Conservation (phyloP, 2,113 vertebrate species). For the Sciurus niger region DNA sequence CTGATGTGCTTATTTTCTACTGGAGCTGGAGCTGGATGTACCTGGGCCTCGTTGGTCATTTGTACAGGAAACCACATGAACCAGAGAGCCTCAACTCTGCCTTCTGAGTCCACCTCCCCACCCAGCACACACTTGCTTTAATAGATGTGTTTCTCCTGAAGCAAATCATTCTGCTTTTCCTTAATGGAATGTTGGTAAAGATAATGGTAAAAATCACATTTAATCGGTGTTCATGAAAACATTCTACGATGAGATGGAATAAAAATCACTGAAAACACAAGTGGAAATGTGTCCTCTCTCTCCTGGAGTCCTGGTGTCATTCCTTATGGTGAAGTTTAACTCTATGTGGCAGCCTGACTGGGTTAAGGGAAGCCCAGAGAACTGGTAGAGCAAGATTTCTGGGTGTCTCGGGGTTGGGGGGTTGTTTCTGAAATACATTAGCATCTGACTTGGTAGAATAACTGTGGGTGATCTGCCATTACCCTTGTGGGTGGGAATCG, state of each 20-base stretch:
- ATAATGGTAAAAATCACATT: neutral
- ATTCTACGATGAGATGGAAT: neutral
- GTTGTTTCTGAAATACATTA: no score
- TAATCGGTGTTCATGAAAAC: no score
- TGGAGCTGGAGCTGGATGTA: neutral
- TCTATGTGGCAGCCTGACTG: no score
- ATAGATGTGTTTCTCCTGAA: neutral
- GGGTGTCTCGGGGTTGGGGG: accelerated
- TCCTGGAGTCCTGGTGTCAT: neutral
- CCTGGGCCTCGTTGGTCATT: neutral
- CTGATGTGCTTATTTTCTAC: neutral
- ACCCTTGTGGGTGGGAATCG: accelerated
- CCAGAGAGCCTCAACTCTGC: neutral
- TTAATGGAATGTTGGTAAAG: neutral
- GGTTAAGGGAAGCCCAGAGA: neutral
- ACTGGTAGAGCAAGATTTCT: neutral
- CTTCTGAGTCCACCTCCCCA: neutral
- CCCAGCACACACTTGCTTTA: no score
- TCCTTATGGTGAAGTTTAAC: neutral
- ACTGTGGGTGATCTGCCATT: neutral
- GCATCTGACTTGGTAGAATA: no score
- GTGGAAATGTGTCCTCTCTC: neutral
- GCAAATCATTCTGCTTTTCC: neutral
- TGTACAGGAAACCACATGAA: no score
- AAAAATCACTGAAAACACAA: neutral